Conservation (phyloP, 2,113 vertebrate genomes). For the Garra rufa region DNA sequence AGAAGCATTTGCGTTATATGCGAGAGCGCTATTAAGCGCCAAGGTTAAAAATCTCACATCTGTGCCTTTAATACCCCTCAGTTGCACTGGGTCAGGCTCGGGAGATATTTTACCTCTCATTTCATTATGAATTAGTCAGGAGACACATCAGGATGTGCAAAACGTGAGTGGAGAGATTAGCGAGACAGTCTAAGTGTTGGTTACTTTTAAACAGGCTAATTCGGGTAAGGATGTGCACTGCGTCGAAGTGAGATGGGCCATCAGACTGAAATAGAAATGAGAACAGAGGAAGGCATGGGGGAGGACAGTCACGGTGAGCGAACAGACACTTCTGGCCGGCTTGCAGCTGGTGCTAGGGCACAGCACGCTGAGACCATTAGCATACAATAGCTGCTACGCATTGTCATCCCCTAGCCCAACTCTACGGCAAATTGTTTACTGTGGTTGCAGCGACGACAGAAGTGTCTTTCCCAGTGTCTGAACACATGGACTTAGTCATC, state of each 20-base stretch:
- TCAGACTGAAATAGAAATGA: constrained; percentile 64
- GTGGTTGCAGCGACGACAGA: constrained; percentile 17
- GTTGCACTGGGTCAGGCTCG: not conserved
- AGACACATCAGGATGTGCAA: constrained; percentile 11
- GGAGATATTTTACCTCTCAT: constrained; percentile 13
- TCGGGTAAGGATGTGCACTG: constrained; percentile 36
- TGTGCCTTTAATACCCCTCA: not conserved
- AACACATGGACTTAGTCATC: not conserved
- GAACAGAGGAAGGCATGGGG: constrained; percentile 55
- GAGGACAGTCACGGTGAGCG: constrained; percentile 60
- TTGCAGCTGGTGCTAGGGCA: constrained; percentile 50
- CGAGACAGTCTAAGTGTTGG: constrained; percentile 23
- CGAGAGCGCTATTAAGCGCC: not conserved
- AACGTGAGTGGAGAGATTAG: constrained; percentile 34
- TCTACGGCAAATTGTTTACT: constrained; percentile 30
- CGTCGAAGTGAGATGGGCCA: constrained; percentile 56
- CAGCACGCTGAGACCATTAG: constrained; percentile 34
- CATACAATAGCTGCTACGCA: constrained; percentile 42
- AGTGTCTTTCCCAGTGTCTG: constrained; percentile 33
- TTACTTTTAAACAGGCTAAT: constrained; percentile 44
- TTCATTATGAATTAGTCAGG: constrained; percentile 26
- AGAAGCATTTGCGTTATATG: not conserved
- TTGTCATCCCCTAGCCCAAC: not conserved
- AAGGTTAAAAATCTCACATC: constrained; percentile 17
- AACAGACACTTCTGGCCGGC: constrained; percentile 43